These are phyloP conservation scores for Poecilia velifera DNA, from an alignment of 2,797 vertebrate genomes.

Conservation along the genomic window DNA sequence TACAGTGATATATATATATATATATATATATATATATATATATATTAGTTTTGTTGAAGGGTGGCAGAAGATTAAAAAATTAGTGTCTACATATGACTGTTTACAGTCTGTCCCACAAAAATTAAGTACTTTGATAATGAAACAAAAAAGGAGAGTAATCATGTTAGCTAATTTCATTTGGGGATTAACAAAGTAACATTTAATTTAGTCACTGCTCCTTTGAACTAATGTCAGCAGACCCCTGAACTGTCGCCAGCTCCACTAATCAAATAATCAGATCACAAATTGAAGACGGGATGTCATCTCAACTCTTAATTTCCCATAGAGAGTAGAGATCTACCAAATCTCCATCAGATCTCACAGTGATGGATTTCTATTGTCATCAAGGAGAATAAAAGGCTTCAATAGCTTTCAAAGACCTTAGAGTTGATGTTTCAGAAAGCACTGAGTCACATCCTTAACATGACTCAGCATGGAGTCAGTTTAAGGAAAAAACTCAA, in stretches of 20 bases:
- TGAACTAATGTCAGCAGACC: background rate
- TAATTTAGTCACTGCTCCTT: background rate
- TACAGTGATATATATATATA: background rate
- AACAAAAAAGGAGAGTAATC: background rate
- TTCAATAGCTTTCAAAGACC: background rate
- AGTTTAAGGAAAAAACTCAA: background rate
- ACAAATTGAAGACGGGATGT: background rate
- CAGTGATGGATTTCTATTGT: background rate
- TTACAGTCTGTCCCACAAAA: background rate
- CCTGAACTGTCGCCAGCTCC: background rate
- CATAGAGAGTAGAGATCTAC: background rate
- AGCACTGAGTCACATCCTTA: too few relatives aligned
- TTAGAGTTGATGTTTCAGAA: too few relatives aligned
- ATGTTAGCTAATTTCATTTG: background rate
- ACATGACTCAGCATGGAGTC: background rate
- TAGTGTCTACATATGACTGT: background rate
- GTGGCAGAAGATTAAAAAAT: background rate
- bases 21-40: too few relatives aligned
- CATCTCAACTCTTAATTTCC: background rate
- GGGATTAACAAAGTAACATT: constrained; percentile 1
- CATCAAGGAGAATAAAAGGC: background rate
- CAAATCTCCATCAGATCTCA: background rate
- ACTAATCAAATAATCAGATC: constrained; percentile 4
- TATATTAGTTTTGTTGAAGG: background rate
- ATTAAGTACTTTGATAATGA: background rate